These are phyloP conservation scores for Benthosema pterotum DNA, from an alignment of 2,797 vertebrate genomes.

Conservation along the genomic window DNA sequence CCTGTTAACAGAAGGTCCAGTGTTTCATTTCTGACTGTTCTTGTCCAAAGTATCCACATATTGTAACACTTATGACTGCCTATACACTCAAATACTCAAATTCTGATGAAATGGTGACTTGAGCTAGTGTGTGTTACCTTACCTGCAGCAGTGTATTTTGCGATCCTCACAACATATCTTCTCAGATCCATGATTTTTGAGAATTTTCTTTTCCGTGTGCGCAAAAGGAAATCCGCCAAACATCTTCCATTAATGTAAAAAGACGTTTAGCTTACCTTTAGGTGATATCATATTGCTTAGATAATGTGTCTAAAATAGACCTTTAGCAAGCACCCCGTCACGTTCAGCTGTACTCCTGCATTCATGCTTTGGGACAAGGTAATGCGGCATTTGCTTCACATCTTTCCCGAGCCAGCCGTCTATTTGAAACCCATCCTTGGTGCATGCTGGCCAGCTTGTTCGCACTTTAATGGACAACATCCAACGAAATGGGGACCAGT, in stretches of 20 bases:
- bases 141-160: slow-evolving; percentile 82
- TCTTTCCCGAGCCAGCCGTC: slow-evolving; percentile 83
- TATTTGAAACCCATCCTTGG: slow-evolving; percentile 74
- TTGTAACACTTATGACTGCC: not conserved
- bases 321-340: slow-evolving; percentile 56
- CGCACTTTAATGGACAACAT: slow-evolving; percentile 81
- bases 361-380: slow-evolving; percentile 87
- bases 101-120: no score
- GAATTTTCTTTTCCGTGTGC: slow-evolving; percentile 79
- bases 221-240: slow-evolving; percentile 84
- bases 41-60: not conserved
- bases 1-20: no score
- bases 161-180: slow-evolving; percentile 81
- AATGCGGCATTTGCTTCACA: slow-evolving; percentile 61
- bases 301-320: slow-evolving; percentile 16
- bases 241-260: slow-evolving; percentile 50
- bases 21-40: no score
- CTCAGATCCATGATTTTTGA: slow-evolving; percentile 78
- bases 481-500: slow-evolving; percentile 78
- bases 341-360: slow-evolving; percentile 62
- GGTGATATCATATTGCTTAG: no score
- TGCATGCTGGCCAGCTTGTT: slow-evolving; percentile 77
- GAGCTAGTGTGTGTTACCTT: not conserved
- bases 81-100: not conserved
- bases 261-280: no score